Conservation (phyloP, 2,888 invertebrate genomes). For the Drosophila tripunctata region DNA sequence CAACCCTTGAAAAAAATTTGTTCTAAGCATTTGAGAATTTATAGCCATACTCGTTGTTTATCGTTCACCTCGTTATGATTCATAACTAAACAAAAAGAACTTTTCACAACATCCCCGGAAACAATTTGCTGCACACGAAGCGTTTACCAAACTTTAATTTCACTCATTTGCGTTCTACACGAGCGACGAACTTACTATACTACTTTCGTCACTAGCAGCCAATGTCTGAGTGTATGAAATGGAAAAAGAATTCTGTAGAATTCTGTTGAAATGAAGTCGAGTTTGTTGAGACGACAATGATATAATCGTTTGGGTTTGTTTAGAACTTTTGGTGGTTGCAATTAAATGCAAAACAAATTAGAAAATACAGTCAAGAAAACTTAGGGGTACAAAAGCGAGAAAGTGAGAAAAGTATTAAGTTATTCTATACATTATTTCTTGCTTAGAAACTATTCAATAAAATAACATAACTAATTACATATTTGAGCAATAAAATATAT, state of each 20-base stretch:
- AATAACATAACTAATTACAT: too few relatives aligned
- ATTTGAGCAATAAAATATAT: too few relatives aligned
- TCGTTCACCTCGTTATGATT: slow-evolving; percentile 65
- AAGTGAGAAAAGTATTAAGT: background rate
- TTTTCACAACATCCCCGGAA: slow-evolving; percentile 75
- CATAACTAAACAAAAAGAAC: slow-evolving; percentile 72
- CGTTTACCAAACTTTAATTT: slow-evolving; percentile 75
- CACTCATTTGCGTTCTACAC: slow-evolving; percentile 45
- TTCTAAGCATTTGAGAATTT: slow-evolving; percentile 62
- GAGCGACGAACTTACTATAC: slow-evolving; percentile 22
- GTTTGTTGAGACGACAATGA: slow-evolving; percentile 30
- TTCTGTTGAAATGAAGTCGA: slow-evolving; percentile 15
- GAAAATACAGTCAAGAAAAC: background rate
- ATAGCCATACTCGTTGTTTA: slow-evolving; percentile 46
- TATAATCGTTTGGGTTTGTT: slow-evolving; percentile 6
- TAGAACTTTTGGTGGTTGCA: slow-evolving; percentile 17
- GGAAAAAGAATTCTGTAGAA: background rate
- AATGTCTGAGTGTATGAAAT: slow-evolving; percentile 6
- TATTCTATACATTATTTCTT: too few relatives aligned
- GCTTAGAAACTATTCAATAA: too few relatives aligned
- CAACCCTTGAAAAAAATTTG: slow-evolving; percentile 35
- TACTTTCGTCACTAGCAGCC: background rate
- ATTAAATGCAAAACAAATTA: background rate
- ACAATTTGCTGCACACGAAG: slow-evolving; percentile 76
- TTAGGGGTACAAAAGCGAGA: background rate